A percentile compares a stretch with the other conserved stretches of the same genome.
These are phyloP conservation scores for Tiliqua scincoides DNA, from an alignment of 2,113 vertebrate species.

Conservation along the genomic window DNA sequence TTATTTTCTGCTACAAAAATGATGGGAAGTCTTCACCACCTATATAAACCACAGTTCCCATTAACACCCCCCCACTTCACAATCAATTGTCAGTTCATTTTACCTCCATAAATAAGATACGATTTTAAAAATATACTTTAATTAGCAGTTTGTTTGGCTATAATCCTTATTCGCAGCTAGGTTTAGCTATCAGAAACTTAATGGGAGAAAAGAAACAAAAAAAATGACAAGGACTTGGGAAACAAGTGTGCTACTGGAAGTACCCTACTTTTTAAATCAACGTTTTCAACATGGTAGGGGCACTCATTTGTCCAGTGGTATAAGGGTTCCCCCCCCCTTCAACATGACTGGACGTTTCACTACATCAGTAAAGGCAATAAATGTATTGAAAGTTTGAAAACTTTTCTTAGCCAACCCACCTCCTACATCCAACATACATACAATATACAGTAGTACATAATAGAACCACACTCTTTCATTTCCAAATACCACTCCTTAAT, in stretches of 20 bases:
- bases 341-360: neutral
- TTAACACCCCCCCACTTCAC: neutral
- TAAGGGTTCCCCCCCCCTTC: neutral
- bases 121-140: neutral
- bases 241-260: neutral
- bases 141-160: neutral
- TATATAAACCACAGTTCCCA: neutral
- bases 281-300: neutral
- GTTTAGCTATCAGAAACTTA: neutral
- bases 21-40: neutral
- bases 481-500: neutral
- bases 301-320: no score
- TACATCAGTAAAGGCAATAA: neutral
- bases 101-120: neutral
- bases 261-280: neutral
- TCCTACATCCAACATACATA: neutral
- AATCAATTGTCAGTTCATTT: neutral
- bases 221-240: neutral
- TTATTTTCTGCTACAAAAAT: slow-evolving; percentile 9
- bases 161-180: neutral
- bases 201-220: neutral
- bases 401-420: neutral
- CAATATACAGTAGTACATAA: neutral
- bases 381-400: neutral
- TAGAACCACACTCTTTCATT: neutral